A percentile compares a stretch with the other conserved stretches of the same genome.
phyloP scores from a whole-genome alignment of 2,888 invertebrate genomes.

The Macrophya annulata region DNA sequence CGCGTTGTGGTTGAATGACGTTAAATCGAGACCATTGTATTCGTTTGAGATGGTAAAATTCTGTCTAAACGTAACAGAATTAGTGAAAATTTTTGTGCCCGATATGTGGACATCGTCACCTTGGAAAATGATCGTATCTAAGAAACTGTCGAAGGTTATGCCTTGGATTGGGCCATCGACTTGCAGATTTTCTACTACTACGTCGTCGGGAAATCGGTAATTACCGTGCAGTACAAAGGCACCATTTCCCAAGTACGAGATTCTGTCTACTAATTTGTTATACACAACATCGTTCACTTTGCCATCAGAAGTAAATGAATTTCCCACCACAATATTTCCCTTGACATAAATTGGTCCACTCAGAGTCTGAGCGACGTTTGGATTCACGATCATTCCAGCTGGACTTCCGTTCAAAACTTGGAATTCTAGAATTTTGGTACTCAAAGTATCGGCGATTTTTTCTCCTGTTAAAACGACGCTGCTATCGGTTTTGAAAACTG shows the following conservation, averaged over 20 bases:
- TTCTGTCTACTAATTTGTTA: slow-evolving; percentile 59
- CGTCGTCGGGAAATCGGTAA: slow-evolving; percentile 60
- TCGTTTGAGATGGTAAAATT: slow-evolving; percentile 63
- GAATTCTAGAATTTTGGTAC: slow-evolving; percentile 62
- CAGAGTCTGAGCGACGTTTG: slow-evolving; percentile 65
- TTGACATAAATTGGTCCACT: slow-evolving; percentile 67
- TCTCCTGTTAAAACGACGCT: slow-evolving; percentile 63
- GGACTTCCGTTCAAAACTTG: slow-evolving; percentile 65
- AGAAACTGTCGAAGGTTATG: slow-evolving; percentile 63
- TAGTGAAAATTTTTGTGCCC: slow-evolving; percentile 66
- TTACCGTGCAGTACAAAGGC: slow-evolving; percentile 62
- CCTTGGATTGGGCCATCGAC: slow-evolving; percentile 63
- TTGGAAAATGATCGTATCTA: slow-evolving; percentile 62
- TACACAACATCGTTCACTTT: slow-evolving; percentile 65
- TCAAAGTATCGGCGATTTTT: slow-evolving; percentile 65
- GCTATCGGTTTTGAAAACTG: slow-evolving; percentile 66
- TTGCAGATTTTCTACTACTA: slow-evolving; percentile 62
- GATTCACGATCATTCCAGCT: slow-evolving; percentile 65
- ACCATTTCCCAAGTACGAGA: slow-evolving; percentile 59
- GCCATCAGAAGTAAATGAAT: slow-evolving; percentile 64
- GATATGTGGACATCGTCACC: slow-evolving; percentile 63
- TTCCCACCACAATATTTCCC: slow-evolving; percentile 66
- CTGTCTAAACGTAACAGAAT: slow-evolving; percentile 63
- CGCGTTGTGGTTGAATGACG: slow-evolving; percentile 66
- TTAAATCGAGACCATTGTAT: slow-evolving; percentile 68